These are phyloP conservation scores for Coccyzus lansbergi DNA, from an alignment of 2,797 vertebrate genomes.

Conservation along the genomic window DNA sequence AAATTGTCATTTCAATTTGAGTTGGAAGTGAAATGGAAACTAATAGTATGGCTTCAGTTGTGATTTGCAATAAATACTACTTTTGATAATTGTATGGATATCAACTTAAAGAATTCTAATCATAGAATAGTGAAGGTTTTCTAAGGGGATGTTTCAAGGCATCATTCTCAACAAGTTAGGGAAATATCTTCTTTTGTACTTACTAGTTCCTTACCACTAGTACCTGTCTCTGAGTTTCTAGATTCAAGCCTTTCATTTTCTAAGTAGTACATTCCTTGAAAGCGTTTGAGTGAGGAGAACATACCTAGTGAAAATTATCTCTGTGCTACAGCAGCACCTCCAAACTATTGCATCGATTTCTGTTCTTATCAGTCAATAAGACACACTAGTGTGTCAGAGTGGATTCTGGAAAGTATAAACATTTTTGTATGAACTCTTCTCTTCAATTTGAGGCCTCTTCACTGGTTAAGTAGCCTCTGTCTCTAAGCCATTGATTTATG, in stretches of 20 bases:
- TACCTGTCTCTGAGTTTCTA: neutral
- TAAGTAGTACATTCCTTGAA: neutral
- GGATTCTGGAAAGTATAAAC: neutral
- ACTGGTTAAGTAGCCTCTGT: neutral
- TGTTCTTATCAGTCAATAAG: neutral
- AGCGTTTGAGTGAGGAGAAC: conserved; percentile 16
- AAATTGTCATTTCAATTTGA: neutral
- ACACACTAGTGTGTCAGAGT: neutral
- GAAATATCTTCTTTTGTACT: neutral
- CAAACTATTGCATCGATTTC: neutral
- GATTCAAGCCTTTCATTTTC: conserved; percentile 18
- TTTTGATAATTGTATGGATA: neutral
- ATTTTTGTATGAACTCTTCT: neutral
- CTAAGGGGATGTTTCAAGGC: neutral
- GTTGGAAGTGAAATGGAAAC: neutral
- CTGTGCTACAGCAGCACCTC: neutral
- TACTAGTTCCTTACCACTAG: neutral
- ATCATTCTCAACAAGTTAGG: neutral
- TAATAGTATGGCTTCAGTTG: neutral
- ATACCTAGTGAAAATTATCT: neutral
- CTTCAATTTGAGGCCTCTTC: neutral
- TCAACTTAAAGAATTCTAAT: neutral
- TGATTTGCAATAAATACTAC: neutral
- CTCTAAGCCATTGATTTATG: neutral
- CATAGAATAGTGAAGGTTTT: neutral